Evolutionary conservation across 2,797 vertebrate species (phyloP).

Genomic region (Pipistrellus kuhlii): DNA sequence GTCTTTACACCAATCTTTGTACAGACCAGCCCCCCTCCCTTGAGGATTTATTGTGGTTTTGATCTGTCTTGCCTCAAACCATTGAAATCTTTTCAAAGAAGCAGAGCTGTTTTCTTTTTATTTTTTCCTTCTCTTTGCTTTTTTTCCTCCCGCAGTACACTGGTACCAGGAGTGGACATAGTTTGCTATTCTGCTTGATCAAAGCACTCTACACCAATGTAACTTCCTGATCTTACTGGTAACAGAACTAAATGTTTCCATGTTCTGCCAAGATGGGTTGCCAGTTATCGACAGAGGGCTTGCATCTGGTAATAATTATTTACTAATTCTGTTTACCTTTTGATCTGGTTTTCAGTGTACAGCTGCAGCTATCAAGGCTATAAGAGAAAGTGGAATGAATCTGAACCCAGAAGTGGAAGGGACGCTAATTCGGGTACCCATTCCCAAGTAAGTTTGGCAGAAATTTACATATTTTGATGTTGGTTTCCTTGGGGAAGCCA

Average conservation of each 20-base stretch:
- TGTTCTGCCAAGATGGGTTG: constrained; percentile 91
- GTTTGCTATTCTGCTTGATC: constrained; percentile 92
- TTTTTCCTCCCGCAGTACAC: constrained; percentile 83
- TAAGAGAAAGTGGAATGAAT: constrained; percentile 97
- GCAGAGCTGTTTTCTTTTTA: constrained; percentile 87
- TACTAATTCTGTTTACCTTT: constrained; percentile 90
- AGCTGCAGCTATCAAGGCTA: constrained; percentile 92
- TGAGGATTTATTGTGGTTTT: constrained; percentile 88
- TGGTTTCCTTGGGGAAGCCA: constrained; percentile 50
- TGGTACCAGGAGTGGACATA: constrained; percentile 83
- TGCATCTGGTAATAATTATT: constrained; percentile 92
- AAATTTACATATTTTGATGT: constrained; percentile 16
- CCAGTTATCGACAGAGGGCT: constrained; percentile 88
- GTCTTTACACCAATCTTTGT: constrained; percentile 83
- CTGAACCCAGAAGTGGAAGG: constrained; percentile 98
- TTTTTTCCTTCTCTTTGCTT: constrained; percentile 84
- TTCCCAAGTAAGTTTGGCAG: constrained; percentile 94
- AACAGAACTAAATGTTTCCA: constrained; percentile 91
- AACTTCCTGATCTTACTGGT: constrained; percentile 90
- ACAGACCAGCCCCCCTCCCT: constrained; percentile 83
- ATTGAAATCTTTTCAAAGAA: constrained; percentile 87
- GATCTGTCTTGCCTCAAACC: constrained; percentile 89
- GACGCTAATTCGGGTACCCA: constrained; percentile 94
- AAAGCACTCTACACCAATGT: constrained; percentile 89
- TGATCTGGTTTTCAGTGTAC: constrained; percentile 92